Base-by-base conservation (phyloP, 1,140 invertebrate species). In the Drosophila persimilis region DNA sequence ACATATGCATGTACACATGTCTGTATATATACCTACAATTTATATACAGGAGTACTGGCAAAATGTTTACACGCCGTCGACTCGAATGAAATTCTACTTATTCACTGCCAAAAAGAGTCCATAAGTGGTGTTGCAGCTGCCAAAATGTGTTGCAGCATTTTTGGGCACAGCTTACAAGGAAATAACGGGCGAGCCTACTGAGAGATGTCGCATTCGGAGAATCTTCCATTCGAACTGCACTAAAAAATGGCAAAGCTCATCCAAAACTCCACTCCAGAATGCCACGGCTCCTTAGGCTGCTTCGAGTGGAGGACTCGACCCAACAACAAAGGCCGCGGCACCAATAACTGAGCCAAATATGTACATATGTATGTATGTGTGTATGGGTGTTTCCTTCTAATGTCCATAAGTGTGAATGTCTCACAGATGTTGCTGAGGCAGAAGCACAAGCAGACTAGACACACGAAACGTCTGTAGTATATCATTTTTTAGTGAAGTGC, bases 401-500 rank as follows among this genome's bases (percentile, higher is more conserved):
- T 77, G 56, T 77, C 48, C 80, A 66, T 72, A 76, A 84, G 76
- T 62, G 57, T 45, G 43, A 53, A 22, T 39, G 53, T 41, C 58
- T 61, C 46, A 66, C 67, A 75, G 44, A 71, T 53, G 58, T 35
- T 63, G 24, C 57, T 46, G 51, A 73, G 45, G 31, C 50, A 26
- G 39, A 46, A 41, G 31, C 50, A 26, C 29, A 47, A 45, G 24
- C 39, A 59, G 46, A 51, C 64, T 51, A 70, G 53, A 70, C 55
- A 59, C 71, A 53, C 44, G 60, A 61, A 51, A 67, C 62, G 63
- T 5, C 73, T 75, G 51, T 77, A 77, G 81, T 86, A 80, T 85
- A 85, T 85, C 57, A 86, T 85, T 85, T 83, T 85, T 85, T 73
- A 76, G 76, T 84, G 63, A 75, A 61, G 73, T 75, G 63, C 67